phyloP scores from a whole-genome alignment of 1,140 invertebrate species.

The Coptotermes formosanus region DNA sequence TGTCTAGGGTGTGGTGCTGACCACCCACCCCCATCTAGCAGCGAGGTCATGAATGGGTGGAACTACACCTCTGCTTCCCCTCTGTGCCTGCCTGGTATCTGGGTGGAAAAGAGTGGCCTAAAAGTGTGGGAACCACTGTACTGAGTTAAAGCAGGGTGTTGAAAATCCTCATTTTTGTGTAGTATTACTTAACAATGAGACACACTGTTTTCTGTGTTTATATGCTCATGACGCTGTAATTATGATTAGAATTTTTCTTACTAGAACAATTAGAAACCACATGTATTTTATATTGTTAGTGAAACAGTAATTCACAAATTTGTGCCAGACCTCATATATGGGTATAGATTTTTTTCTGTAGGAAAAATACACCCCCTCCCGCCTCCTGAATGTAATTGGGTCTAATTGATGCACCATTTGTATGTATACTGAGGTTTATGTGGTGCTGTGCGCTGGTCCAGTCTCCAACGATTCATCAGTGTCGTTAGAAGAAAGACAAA shows the following conservation, averaged over 20 bases:
- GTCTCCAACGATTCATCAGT: not conserved
- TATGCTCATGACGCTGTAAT: not conserved
- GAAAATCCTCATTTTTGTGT: not conserved
- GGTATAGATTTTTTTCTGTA: not conserved
- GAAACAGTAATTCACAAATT: not conserved
- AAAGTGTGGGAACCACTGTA: not conserved
- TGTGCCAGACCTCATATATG: not conserved
- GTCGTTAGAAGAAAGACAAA: too few species aligned
- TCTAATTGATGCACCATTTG: not conserved
- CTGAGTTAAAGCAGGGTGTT: not conserved
- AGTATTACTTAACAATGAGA: not conserved
- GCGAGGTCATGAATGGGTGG: too few species aligned
- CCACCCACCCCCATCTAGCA: too few species aligned
- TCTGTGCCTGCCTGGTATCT: too few species aligned
- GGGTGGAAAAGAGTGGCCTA: not conserved
- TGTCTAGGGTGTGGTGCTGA: too few species aligned
- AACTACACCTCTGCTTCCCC: too few species aligned
- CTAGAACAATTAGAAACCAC: not conserved
- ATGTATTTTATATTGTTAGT: not conserved
- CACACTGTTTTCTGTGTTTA: not conserved
- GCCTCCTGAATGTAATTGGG: not conserved
- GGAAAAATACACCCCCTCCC: not conserved
- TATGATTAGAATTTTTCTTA: not conserved
- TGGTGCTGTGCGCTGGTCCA: not conserved
- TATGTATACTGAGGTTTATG: not conserved